Evolutionary conservation across 2,888 invertebrate species (phyloP), one percentile per base, ranked within the genome.

Genomic region (Synanthedon tipuliformis): DNA sequence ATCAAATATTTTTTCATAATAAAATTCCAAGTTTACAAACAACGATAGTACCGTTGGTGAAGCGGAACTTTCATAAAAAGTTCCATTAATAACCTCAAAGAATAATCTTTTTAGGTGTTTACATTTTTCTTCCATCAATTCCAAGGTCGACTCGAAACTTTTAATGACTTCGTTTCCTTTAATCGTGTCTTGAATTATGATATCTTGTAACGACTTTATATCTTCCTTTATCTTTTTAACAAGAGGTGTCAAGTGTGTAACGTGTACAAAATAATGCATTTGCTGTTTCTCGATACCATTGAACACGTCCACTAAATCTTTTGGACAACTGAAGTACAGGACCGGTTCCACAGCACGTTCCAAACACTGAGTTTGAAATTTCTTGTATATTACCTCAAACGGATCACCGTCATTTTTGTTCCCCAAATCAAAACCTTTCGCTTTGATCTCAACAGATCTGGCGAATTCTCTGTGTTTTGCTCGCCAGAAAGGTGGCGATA

Each of bases 401-500:
- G 79, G 71, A 55, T 85, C 87, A 56, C 81, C 82, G 18, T 81
- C 83, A 50, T 61, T 73, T 1, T 69, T 69, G 23, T 61, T 63
- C 18, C 80, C 78, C 53, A 78, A 73, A 65, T 83, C 84, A 59
- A 87, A 87, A 45, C 86, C 86, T 60, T 71, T 79, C 3, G 73
- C 75, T 66, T 83, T 81, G 58, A 87, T 86, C 69, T 87, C 86
- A 23, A 82, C 56, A 12, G 87, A 86, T 40, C 61, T 69, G 15
- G 87, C 86, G 61, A 86, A 87, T 51, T 79, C 77, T 63, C 91
- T 89, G 61, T 90, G 76, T 56, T 82, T 73, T 48, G 71, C 68
- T 23, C 90, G 82, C 91, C 92, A 92, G 34, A 81, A 77, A 48
- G 89, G 82, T 1, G 92, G 91, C 45, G 92, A 90, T n/a, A 92